Base-by-base conservation (phyloP, 1,140 invertebrate species). In the Micrasema minimum region DNA sequence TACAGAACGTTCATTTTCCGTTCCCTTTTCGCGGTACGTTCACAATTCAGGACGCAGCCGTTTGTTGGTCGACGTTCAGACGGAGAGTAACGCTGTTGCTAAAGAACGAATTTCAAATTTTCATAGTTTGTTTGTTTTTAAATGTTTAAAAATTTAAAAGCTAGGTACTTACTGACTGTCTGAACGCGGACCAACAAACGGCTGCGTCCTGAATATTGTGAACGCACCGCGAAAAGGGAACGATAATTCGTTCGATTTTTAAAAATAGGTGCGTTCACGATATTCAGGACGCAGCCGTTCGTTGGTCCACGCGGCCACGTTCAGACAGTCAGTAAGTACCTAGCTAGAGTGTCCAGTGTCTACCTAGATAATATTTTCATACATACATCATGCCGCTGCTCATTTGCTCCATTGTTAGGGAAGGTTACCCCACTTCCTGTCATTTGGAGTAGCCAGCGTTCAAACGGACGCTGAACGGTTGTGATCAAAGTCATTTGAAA, bases 351-450 rank as follows among this genome's bases (percentile, higher is more conserved):
- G 22, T 20, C 46, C 9, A 11, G 14, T 20, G 18, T 10, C 11
- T 48, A 48, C 18, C 46, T 48, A 41, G 55, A 31, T 64, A 64
- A 64, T 64, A 64, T 66, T 66, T 65, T 66, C 64, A 66, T 38
- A 66, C 64, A 66, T 18, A 46, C 66, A 69, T 59, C 66, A 48
- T 35, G 31, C 59, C 74, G 48, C 41, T 75, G 73, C 62, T 66
- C 66, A 72, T 75, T 75, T 72, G 62, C 51, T 75, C 74, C 67
- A 75, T 75, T 75, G 74, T 75, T 23, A 61, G 53, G 62, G 74
- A 75, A 75, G 74, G 74, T 75, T 75, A 72, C 50, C 70, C 67
- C 37, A 72, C 67, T 67, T 75, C 74, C 74, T 75, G 74, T 62
- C 57, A 71, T 71, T 70, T 75, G 23, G 72, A 45, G 57, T 7